phyloP scores from a whole-genome alignment of 2,797 vertebrate genomes.

The Agapornis canus region DNA sequence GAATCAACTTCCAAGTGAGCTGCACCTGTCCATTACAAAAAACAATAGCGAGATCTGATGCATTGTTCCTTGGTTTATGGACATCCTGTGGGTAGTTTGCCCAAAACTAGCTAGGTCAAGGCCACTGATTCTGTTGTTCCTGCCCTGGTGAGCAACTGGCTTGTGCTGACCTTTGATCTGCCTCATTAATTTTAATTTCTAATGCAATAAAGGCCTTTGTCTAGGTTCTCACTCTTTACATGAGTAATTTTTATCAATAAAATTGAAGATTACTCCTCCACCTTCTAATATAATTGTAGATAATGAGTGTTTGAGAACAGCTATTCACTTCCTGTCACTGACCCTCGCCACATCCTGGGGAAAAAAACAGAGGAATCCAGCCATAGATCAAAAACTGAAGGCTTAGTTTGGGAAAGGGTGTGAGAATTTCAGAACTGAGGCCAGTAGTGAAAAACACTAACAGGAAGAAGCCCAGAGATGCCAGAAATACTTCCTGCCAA shows the following conservation, averaged over 20 bases:
- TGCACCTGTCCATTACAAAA: conserved; percentile 36
- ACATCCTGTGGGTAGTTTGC: conserved; percentile 43
- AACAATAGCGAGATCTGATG: conserved; percentile 17
- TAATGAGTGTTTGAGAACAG: neutral
- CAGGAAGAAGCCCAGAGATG: conserved; percentile 26
- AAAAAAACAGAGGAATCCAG: conserved; percentile 14
- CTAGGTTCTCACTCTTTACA: neutral
- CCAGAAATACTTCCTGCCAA: neutral
- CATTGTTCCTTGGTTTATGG: conserved; percentile 40
- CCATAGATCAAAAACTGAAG: neutral
- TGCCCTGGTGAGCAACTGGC: neutral
- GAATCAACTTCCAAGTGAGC: conserved; percentile 4
- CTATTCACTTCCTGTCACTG: conserved; percentile 28
- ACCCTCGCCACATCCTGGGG: conserved; percentile 32
- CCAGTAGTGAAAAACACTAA: neutral
- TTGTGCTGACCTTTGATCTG: conserved; percentile 5
- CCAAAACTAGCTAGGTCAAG: conserved; percentile 3
- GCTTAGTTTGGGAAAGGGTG: conserved; percentile 28
- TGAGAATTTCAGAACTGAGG: conserved; percentile 21
- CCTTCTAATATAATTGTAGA: neutral
- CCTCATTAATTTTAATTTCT: neutral
- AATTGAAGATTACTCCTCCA: neutral
- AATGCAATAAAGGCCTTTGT: neutral
- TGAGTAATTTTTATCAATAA: neutral
- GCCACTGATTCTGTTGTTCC: neutral